Evolutionary conservation across 2,888 invertebrate genomes (phyloP), one percentile per base, ranked within the genome.

Genomic region (Nomada fucata): DNA sequence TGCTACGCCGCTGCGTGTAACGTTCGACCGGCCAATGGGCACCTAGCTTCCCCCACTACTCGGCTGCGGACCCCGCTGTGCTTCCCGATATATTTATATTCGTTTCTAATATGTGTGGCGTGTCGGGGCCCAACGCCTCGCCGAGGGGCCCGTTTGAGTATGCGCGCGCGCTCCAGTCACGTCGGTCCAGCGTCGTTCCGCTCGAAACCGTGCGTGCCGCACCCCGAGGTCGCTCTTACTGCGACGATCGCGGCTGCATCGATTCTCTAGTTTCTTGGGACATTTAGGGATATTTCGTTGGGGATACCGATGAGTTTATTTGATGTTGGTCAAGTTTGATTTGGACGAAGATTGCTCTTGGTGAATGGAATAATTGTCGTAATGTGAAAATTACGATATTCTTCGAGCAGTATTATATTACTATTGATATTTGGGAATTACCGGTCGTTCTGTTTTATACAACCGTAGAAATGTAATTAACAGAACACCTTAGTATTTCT

Each of bases 31-130:
- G 86, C 89, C 87, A 84, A 89, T 85, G 79, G 87, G 68, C 63
- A 75, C 50, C 60, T 77, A 60, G 59, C 75, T 69, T n/a, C 29
- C 77, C 76, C 81, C 86, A 73, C 82, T 74, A 73, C 75, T 50
- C 59, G 67, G 47, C 50, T 55, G 15, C 29, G 20, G 53, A 77
- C 67, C 71, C 70, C 69, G 26, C 70, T 80, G 79, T 74, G 36
- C 64, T 80, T 82, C 83, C 86, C 90, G 89, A 92, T 92, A 91
- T 91, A 92, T 92, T 91, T 92, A 90, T 91, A 91, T 92, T 91
- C 90, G 90, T 90, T 92, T 91, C 92, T 92, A 92, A 92, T 92
- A 91, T 89, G 89, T 85, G 89, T 84, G 88, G 86, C 86, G 89
- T 88, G 89, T 87, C 86, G 88, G 81, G 85, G 76, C 79, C 84